Base-by-base conservation (phyloP, 2,888 invertebrate genomes). In the Eilema depressum region DNA sequence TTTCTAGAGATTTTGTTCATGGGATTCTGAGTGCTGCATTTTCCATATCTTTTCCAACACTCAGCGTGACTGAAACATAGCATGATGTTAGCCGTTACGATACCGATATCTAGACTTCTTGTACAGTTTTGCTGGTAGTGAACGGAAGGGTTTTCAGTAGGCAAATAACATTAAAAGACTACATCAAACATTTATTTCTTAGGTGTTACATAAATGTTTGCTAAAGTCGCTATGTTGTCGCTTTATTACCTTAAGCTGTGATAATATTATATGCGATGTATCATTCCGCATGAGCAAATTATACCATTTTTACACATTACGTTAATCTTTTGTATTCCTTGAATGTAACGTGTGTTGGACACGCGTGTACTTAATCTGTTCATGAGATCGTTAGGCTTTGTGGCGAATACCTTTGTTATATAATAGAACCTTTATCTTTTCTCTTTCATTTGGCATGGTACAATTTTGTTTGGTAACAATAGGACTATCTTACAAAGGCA, bases 221-320 rank as follows among this genome's bases (percentile, higher is more conserved):
- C 47, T 20, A 20, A 20, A 47, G 47, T 41, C 17, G 17, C 41
- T 3, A 41, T 47, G 0, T 5, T 47, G 20, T 47, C 20, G 47
- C 20, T 20, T 20, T 47, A 47, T 20, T 47, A 47, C 10, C 25
- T 20, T 37, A 25, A 37, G 17, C 8, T 17, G 14, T 10, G 14
- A 3, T 37, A 12, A 63, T 63, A n/a, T 20, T 28, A 53, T n/a
- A 28, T n/a, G 7, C n/a, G 14, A 28, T 30, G 12, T 53, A 64
- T 28, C 28, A 64, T 64, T 53, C 23, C n/a, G 23, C n/a, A 23
- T 30, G 53, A 53, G 30, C 28, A 30, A n/a, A 65, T 23, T 28
- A 56, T 30, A 30, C 53, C n/a, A 30, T 53, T 65, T 53, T 65
- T 65, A 14, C 64, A 53, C n/a, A 41, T 47, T 53, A 64, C n/a